phyloP scores from a whole-genome alignment of 1,140 invertebrate species.

The Aphelenchoides fujianensis region DNA sequence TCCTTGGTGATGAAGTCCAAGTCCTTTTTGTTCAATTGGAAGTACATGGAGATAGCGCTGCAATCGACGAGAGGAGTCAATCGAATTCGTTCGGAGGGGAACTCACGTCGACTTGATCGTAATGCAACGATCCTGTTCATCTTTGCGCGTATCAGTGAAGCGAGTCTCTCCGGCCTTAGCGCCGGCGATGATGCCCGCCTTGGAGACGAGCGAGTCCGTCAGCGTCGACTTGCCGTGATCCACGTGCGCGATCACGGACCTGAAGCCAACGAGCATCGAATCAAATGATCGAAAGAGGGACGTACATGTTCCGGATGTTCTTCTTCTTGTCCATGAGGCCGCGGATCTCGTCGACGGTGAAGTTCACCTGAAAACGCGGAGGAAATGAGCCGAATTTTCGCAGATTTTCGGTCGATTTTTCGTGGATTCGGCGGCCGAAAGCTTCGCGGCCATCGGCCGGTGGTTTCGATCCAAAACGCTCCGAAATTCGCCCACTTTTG shows the following conservation, averaged over 20 bases:
- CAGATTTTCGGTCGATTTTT: too few species aligned
- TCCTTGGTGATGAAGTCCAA: conserved; percentile 68
- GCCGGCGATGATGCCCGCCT: conserved; percentile 98
- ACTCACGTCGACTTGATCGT: conserved; percentile 99
- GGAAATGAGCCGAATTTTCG: too few species aligned
- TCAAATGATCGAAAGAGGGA: background rate
- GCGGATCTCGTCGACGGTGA: conserved; percentile 99
- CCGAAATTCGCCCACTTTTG: background rate
- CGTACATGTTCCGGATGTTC: conserved; percentile 95
- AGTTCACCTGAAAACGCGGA: conserved; percentile 93
- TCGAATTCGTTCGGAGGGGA: conserved; percentile 3
- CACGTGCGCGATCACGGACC: conserved; percentile 97
- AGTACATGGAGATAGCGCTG: conserved; percentile 97
- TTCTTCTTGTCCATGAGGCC: conserved; percentile 97
- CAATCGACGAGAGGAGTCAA: conserved; percentile 39
- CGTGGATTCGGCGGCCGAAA: too few species aligned
- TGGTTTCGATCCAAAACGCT: background rate
- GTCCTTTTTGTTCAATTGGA: conserved; percentile 88
- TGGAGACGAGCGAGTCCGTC: conserved; percentile 97
- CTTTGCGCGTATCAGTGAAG: conserved; percentile 98
- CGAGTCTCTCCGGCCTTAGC: conserved; percentile 96
- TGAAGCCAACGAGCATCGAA: background rate
- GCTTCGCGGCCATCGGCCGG: background rate
- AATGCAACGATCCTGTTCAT: conserved; percentile 98
- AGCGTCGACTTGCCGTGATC: conserved; percentile 99